Evolutionary conservation across 1,140 invertebrate species (phyloP).

Genomic region (Drosophila ambigua): DNA sequence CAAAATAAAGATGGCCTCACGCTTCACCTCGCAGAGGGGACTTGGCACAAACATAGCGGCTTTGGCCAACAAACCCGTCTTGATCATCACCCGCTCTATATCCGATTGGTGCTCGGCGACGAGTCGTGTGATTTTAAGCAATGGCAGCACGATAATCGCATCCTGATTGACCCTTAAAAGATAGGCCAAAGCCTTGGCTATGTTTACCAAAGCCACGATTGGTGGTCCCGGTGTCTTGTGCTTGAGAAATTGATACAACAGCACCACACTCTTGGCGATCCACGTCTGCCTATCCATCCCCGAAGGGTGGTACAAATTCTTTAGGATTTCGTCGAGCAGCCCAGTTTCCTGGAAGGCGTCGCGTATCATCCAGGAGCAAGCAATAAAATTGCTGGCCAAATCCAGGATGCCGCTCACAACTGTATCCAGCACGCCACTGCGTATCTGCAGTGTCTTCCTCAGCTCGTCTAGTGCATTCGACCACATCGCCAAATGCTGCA

Average conservation of each 20-base stretch:
- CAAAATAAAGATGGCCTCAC: slow-evolving; percentile 38
- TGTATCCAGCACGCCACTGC: neutral
- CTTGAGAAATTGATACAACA: slow-evolving; percentile 44
- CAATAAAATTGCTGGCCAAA: slow-evolving; percentile 38
- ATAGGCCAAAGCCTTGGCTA: slow-evolving; percentile 7
- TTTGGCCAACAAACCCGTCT: slow-evolving; percentile 5
- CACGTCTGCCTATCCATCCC: neutral
- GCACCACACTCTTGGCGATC: slow-evolving; percentile 28
- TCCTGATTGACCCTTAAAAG: slow-evolving; percentile 19
- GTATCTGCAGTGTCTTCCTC: neutral
- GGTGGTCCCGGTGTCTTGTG: slow-evolving; percentile 33
- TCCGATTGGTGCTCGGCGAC: slow-evolving; percentile 47
- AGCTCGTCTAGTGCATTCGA: slow-evolving; percentile 21
- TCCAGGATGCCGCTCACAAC: slow-evolving; percentile 25
- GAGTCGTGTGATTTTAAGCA: slow-evolving; percentile 35
- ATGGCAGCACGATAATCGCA: slow-evolving; percentile 18
- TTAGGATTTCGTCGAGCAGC: slow-evolving; percentile 20
- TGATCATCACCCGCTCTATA: slow-evolving; percentile 20
- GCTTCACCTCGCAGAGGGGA: slow-evolving; percentile 34
- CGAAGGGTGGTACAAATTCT: neutral
- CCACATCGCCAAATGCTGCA: slow-evolving; percentile 35
- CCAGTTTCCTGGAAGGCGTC: slow-evolving; percentile 34
- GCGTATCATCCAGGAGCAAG: slow-evolving; percentile 36
- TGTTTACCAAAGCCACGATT: slow-evolving; percentile 4
- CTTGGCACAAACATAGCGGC: slow-evolving; percentile 26